These are phyloP conservation scores for Lagenorhynchus albirostris DNA, from an alignment of 2,113 vertebrate genomes.

Conservation along the genomic window DNA sequence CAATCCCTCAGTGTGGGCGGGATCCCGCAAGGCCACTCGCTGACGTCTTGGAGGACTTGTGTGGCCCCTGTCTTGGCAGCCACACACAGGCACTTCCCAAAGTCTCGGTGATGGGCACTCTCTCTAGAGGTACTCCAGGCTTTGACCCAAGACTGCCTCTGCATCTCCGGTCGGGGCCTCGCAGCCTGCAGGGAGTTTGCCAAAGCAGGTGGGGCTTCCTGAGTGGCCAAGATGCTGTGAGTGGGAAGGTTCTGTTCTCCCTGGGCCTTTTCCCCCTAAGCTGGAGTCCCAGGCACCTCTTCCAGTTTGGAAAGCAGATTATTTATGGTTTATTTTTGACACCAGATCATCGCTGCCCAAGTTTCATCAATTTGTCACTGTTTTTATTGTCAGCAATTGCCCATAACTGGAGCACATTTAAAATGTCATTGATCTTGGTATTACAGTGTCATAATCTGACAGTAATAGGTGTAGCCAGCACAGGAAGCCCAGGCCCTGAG, in stretches of 20 bases:
- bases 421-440: conserved; percentile 89
- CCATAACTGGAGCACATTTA: conserved; percentile 88
- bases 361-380: conserved; percentile 87
- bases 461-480: conserved; percentile 85
- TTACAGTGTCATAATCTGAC: conserved; percentile 87
- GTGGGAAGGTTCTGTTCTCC: background rate
- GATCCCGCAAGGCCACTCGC: background rate
- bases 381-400: conserved; percentile 89
- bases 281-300: conserved; percentile 37
- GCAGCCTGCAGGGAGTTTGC: background rate
- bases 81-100: background rate
- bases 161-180: background rate
- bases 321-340: conserved; percentile 83
- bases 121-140: background rate
- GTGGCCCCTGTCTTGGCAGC: background rate
- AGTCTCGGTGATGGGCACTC: background rate
- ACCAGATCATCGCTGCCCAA: conserved; percentile 80
- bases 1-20: background rate
- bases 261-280: background rate
- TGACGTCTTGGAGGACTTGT: background rate
- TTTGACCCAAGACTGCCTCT: background rate
- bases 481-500: conserved; percentile 82
- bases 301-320: conserved; percentile 73
- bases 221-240: background rate
- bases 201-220: background rate